Conservation (phyloP, 1,140 invertebrate genomes). For the Bombus waltoni region DNA sequence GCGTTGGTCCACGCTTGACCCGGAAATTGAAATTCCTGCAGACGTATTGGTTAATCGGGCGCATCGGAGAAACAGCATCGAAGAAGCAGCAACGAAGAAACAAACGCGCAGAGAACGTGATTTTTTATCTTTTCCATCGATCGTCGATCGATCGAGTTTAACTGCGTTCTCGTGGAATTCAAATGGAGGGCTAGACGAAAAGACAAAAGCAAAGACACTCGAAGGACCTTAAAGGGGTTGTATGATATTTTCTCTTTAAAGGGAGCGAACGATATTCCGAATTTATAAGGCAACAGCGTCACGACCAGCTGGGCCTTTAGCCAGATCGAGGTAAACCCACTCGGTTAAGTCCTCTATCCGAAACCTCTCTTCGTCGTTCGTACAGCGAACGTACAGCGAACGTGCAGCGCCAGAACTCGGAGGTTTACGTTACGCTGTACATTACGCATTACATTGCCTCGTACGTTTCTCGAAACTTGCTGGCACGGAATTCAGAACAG, state of each 20-base stretch:
- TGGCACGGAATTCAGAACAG: slow-evolving; percentile 57
- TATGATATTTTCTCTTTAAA: slow-evolving; percentile 63
- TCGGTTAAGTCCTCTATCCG: neutral
- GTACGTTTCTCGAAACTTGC: slow-evolving; percentile 52
- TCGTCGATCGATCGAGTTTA: slow-evolving; percentile 43
- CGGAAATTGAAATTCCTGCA: slow-evolving; percentile 64
- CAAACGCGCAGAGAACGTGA: slow-evolving; percentile 47
- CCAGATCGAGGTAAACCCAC: slow-evolving; percentile 47
- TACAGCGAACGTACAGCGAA: neutral
- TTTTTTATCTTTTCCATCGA: slow-evolving; percentile 56
- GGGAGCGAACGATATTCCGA: slow-evolving; percentile 62
- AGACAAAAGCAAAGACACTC: slow-evolving; percentile 1
- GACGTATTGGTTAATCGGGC: slow-evolving; percentile 59
- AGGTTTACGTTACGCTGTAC: slow-evolving; percentile 59
- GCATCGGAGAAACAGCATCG: slow-evolving; percentile 11
- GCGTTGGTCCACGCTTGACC: slow-evolving; percentile 35
- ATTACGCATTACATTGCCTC: slow-evolving; percentile 70
- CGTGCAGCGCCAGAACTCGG: slow-evolving; percentile 23
- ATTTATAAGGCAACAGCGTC: slow-evolving; percentile 54
- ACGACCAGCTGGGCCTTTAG: slow-evolving; percentile 61
- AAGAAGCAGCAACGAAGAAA: slow-evolving; percentile 21
- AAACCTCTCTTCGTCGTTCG: neutral
- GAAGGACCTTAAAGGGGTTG: slow-evolving; percentile 59
- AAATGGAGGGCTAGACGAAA: slow-evolving; percentile 16
- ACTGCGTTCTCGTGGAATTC: slow-evolving; percentile 44